Evolutionary conservation across 2,113 vertebrate species (phyloP).

Genomic region (Nyctereutes procyonoides): DNA sequence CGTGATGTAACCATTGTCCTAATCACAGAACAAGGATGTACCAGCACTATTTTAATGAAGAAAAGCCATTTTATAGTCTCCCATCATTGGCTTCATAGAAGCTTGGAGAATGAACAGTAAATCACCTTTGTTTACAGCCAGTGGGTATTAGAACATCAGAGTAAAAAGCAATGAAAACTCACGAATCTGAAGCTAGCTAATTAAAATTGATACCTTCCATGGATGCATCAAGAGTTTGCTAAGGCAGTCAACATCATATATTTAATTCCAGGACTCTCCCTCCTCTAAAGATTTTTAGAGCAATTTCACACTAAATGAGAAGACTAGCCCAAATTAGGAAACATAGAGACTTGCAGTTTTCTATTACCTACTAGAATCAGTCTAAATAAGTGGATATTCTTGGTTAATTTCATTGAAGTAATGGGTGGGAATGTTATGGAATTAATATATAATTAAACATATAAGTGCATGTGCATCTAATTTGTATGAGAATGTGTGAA

Average conservation of each 20-base stretch:
- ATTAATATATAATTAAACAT: slow-evolving; percentile 64
- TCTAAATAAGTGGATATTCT: not conserved
- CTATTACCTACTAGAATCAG: not conserved
- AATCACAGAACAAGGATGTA: not conserved
- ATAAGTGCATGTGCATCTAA: slow-evolving; percentile 10
- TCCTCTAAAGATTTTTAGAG: slow-evolving; percentile 6
- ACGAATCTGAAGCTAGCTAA: not conserved
- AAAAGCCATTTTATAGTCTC: not conserved
- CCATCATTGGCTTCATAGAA: not conserved
- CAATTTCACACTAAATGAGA: not conserved
- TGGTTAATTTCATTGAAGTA: slow-evolving; percentile 57
- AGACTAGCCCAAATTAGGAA: slow-evolving; percentile 30
- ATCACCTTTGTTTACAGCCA: not conserved
- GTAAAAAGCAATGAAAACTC: not conserved
- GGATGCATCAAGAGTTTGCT: not conserved
- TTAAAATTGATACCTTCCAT: not conserved
- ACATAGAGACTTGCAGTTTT: slow-evolving; percentile 2
- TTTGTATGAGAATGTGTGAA: slow-evolving; percentile 1
- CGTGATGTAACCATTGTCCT: not conserved
- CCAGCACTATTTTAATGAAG: not conserved
- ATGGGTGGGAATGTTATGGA: not conserved
- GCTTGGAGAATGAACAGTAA: not conserved
- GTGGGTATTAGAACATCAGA: not conserved
- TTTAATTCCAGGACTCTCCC: not conserved
- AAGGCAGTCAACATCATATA: not conserved